Conservation (phyloP, 2,797 vertebrate species). For the Trachops cirrhosus region DNA sequence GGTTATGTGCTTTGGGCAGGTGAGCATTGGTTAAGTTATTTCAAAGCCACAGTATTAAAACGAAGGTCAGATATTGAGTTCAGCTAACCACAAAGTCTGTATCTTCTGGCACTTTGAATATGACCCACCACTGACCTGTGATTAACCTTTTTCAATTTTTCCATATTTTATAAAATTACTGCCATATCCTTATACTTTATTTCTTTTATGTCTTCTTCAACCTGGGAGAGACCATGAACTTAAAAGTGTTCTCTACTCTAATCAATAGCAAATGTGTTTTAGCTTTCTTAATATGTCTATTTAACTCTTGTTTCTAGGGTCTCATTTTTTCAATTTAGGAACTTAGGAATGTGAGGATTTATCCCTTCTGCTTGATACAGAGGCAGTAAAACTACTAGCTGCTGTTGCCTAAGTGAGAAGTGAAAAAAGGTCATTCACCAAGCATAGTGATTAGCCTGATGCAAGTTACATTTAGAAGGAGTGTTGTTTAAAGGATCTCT, state of each 20-base stretch:
- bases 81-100: not conserved
- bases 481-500: constrained; percentile 46
- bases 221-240: not conserved
- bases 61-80: not conserved
- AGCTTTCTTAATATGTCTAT: not conserved
- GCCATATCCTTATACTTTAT: not conserved
- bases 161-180: constrained; percentile 39
- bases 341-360: not conserved
- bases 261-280: not conserved
- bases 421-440: not conserved
- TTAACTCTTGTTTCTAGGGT: constrained; percentile 14
- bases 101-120: not conserved
- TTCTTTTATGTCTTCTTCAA: not conserved
- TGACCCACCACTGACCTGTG: not conserved
- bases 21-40: not conserved
- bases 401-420: not conserved
- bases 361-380: not conserved
- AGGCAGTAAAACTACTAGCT: not conserved
- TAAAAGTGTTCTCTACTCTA: constrained; percentile 3
- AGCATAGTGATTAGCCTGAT: not conserved
- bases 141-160: constrained; percentile 6
- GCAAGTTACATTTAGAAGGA: constrained; percentile 6
- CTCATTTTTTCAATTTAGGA: not conserved
- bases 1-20: not conserved
- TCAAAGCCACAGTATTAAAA: constrained; percentile 20